Base-by-base conservation (phyloP, 2,797 vertebrate genomes). In the Ispidina picta region DNA sequence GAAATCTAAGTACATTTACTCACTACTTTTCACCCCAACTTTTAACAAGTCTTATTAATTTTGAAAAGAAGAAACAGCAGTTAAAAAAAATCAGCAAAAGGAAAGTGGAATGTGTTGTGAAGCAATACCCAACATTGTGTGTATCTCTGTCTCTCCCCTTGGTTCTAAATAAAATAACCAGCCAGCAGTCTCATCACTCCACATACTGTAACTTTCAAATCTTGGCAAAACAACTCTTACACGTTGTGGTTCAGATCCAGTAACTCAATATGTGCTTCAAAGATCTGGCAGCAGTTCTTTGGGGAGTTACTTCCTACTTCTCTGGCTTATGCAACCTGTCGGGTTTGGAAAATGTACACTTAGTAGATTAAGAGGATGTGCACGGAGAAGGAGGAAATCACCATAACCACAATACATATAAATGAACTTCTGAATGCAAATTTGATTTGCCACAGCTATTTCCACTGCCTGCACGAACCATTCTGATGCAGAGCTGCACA, bases 281-380 rank as follows among this genome's bases (percentile, higher is more conserved):
- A 93, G 75, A 83, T 23, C 66, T 86, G 82, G 74, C 87, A 88
- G 41, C 68, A 89, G 79, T 10, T 91, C 91, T 80, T 74, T 76
- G 33, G 35, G 37, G 75, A 94, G 77, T 91, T 87, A 91, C 28
- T 86, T 92, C 91, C 84, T 96, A 95, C 88, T 91, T 80, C 64
- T 82, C 90, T 81, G 65, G 72, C 54, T 93, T 94, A 81, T 46
- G 29, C 74, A 91, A 91, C 82, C 79, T 92, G 92, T 88, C 5
- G 2, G 79, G 85, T 71, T 28, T 22, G 62, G 60, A 93, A 96
- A 95, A 91, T 65, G 86, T 91, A 92, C 76, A 90, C 76, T 93
- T 84, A 52, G 49, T n/a, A 89, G 31, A 75, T 25, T 66, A 75
- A 89, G 83, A 92, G 75, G 83, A 85, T 68, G 65, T 88, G 90